A percentile compares a stretch with the other conserved stretches of the same genome.
Evolutionary conservation across 2,113 vertebrate genomes (phyloP).

Genomic region (Bubo scandiacus): DNA sequence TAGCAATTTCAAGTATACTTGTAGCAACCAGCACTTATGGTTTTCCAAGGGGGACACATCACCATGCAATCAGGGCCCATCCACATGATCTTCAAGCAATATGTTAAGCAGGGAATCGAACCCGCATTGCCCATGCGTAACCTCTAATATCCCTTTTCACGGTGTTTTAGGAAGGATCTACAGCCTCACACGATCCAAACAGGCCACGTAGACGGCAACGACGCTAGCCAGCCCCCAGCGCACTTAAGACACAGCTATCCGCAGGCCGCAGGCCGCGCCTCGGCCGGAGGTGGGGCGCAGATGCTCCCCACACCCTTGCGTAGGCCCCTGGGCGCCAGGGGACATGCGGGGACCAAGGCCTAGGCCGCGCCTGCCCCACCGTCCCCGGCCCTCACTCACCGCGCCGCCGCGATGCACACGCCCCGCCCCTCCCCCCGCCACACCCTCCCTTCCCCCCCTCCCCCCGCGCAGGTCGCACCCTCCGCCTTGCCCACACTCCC

Average conservation of each 20-base stretch:
- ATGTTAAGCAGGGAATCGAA: too few species aligned
- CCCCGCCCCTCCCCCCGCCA: not conserved
- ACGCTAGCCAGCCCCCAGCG: not conserved
- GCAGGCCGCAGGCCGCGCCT: not conserved
- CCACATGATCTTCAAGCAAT: too few species aligned
- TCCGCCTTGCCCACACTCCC: too few species aligned
- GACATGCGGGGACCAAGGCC: too few species aligned
- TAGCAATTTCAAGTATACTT: too few species aligned
- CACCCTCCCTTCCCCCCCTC: too few species aligned
- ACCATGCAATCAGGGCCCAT: fast-evolving
- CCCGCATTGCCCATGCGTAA: fast-evolving
- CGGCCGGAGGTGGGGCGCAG: not conserved
- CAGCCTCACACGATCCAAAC: not conserved
- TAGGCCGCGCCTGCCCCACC: fast-evolving
- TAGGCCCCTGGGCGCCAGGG: too few species aligned
- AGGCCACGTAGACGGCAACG: not conserved
- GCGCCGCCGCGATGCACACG: not conserved
- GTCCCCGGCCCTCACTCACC: not conserved
- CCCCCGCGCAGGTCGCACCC: too few species aligned
- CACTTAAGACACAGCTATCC: not conserved
- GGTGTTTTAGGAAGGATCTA: too few species aligned
- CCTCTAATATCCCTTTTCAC: not conserved
- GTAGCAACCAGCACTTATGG: too few species aligned
- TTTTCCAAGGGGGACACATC: fast-evolving
- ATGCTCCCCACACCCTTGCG: too few species aligned